Conservation (phyloP, 1,140 invertebrate species). For the Panonychus citri region DNA sequence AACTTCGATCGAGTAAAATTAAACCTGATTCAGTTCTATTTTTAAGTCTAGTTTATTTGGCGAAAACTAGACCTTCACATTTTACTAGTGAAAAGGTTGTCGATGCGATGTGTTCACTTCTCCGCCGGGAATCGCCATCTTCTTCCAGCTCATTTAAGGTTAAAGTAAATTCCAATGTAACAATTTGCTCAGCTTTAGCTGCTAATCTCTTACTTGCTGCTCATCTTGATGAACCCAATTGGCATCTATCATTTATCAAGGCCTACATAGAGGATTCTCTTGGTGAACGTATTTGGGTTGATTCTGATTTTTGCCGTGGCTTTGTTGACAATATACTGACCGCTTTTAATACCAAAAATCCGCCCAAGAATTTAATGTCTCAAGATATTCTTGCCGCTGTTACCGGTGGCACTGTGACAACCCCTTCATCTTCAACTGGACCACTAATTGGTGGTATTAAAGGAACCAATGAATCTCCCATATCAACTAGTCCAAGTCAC, state of each 20-base stretch:
- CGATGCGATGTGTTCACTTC: constrained; percentile 49
- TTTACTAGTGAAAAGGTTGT: constrained; percentile 43
- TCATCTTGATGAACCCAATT: constrained; percentile 36
- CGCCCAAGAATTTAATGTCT: constrained; percentile 22
- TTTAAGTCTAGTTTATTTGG: constrained; percentile 53
- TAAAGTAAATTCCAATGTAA: constrained; percentile 43
- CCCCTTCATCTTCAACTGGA: not conserved
- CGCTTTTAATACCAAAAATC: constrained; percentile 59
- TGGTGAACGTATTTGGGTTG: constrained; percentile 76
- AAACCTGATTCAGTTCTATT: constrained; percentile 58
- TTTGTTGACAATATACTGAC: constrained; percentile 79
- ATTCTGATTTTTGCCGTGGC: constrained; percentile 63
- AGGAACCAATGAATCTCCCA: not conserved
- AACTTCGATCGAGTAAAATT: constrained; percentile 24
- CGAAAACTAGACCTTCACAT: constrained; percentile 43
- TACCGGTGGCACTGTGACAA: not conserved
- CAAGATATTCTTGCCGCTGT: not conserved
- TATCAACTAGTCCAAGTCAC: not conserved
- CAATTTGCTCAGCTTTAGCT: constrained; percentile 38
- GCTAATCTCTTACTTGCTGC: constrained; percentile 60
- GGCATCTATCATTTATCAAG: constrained; percentile 32
- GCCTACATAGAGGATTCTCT: constrained; percentile 76
- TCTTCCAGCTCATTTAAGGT: constrained; percentile 42
- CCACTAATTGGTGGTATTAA: not conserved
- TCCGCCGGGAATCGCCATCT: constrained; percentile 44